A percentile compares a stretch with the other conserved stretches of the same genome.
Conservation (phyloP, 2,888 invertebrate species). For the Plagiodera versicolora region DNA sequence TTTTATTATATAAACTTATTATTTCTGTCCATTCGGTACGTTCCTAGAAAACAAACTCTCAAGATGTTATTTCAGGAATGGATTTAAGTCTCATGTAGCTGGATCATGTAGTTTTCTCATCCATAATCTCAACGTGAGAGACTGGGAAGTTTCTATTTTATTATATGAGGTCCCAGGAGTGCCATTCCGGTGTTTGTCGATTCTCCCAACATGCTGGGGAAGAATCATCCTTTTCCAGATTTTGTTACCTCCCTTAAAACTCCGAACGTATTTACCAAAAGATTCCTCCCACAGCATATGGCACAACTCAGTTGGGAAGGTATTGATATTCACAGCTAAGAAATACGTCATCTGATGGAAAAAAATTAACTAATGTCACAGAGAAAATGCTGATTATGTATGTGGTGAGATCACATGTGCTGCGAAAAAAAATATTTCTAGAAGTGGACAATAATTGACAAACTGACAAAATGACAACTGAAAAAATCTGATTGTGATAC, state of each 20-base stretch:
- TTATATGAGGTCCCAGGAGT: slow-evolving; percentile 46
- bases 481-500: no score
- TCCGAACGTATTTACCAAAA: slow-evolving; percentile 2
- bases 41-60: not conserved
- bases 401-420: no score
- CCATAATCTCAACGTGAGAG: not conserved
- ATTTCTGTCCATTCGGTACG: not conserved
- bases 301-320: no score
- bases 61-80: not conserved
- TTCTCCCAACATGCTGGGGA: slow-evolving; percentile 36
- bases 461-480: no score
- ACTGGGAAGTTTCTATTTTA: slow-evolving; percentile 43
- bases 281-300: slow-evolving; percentile 1
- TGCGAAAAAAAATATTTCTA: no score
- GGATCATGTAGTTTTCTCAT: slow-evolving; percentile 6
- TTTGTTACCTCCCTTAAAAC: slow-evolving; percentile 24
- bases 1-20: no score
- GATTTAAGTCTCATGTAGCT: not conserved
- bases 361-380: no score
- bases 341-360: no score
- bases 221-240: slow-evolving; percentile 38
- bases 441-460: no score
- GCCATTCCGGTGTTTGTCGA: slow-evolving; percentile 39
- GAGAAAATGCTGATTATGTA: no score
- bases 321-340: no score